Evolutionary conservation across 2,888 invertebrate species (phyloP), one percentile per base, ranked within the genome.

Genomic region (Oxycera nigricornis): DNA sequence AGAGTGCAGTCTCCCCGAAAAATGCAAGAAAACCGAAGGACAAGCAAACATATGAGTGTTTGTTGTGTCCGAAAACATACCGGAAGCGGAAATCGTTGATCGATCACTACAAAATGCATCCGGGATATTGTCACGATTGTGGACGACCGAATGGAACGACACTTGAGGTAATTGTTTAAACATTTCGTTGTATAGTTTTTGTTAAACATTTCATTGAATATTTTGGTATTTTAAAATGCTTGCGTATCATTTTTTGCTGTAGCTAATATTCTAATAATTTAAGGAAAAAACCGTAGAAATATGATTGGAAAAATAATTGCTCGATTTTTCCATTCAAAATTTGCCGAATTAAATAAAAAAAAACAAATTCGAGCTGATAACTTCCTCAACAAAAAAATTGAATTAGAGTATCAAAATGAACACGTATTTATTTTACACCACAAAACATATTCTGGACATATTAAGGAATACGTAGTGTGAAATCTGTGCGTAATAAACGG

Each of bases 101-200:
- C 62, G 84, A 84, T 77, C 85, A 85, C 76, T 85, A 84, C 68
- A 85, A 84, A 78, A 81, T 82, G 76, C 85, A 85, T 81, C 84
- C 85, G 0, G 85, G 85, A 9, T 83, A 78, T 77, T 85, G 85
- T 72, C 85, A 84, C 75, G 85, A 85, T 78, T 85, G 85, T 76
- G 85, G 85, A 0, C 81, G 84, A 77, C 82, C 83, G 9, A 83
- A 84, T 78, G 85, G 85, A 52, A 81, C 82, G 20, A 82, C 83
- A 3, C 77, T 85, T 30, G 83, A 84, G 81, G 85, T 84, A 75
- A 78, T 46, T 7, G 14, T 46, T 14, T 46, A 46, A 46, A 7
- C 46, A 7, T 46, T 7, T 46, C 17, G 14, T 46, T 3, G 6
- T 14, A 35, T 35, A 6, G 11, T 7, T 35, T 35, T 35, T 35